phyloP scores from a whole-genome alignment of 2,797 vertebrate genomes.

The Oreochromis mossambicus region DNA sequence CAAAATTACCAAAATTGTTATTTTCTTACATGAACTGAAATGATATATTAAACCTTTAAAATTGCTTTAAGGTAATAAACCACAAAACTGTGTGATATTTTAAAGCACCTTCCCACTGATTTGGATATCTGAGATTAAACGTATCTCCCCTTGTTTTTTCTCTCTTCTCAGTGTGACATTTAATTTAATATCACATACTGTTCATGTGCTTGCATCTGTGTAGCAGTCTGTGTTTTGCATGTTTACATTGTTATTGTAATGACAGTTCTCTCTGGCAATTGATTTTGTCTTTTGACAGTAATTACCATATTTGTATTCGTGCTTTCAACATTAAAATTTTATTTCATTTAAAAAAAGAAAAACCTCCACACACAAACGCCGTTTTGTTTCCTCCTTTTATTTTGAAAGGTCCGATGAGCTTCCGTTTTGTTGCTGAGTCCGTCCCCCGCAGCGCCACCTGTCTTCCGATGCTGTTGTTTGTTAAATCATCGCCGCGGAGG shows the following conservation, averaged over 20 bases:
- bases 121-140: not conserved
- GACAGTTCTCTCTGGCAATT: not conserved
- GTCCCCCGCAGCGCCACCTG: conserved; percentile 43
- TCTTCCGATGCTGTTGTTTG: not conserved
- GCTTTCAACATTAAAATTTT: not conserved
- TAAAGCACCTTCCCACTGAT: not conserved
- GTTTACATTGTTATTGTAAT: not conserved
- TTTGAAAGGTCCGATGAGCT: conserved; percentile 15
- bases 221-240: not conserved
- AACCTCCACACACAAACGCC: not conserved
- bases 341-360: not conserved
- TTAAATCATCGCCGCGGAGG: not conserved
- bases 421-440: not conserved
- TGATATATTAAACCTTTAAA: not conserved
- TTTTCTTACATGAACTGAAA: not conserved
- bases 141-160: not conserved
- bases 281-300: not conserved
- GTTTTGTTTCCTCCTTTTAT: not conserved
- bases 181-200: not conserved
- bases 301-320: not conserved
- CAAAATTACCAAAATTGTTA: not conserved
- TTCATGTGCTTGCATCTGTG: not conserved
- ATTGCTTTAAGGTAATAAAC: not conserved
- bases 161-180: not conserved
- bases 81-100: not conserved